Conservation (phyloP, 2,888 invertebrate species). For the Protonemura montana region DNA sequence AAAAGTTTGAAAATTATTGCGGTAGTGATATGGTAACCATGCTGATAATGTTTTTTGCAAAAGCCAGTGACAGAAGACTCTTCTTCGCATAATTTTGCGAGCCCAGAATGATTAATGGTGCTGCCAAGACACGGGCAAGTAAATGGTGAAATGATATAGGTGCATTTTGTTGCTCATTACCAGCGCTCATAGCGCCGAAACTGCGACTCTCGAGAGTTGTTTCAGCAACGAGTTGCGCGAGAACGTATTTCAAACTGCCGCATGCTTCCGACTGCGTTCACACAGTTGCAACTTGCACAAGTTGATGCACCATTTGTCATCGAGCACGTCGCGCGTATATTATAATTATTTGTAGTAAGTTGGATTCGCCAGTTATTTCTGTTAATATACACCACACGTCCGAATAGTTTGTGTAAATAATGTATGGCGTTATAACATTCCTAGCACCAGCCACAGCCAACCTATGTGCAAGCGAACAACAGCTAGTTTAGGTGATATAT, state of each 20-base stretch:
- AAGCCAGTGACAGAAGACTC: not conserved
- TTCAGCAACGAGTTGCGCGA: not conserved
- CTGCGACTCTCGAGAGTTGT: not conserved
- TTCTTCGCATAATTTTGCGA: not conserved
- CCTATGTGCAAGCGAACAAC: not conserved
- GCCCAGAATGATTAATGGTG: not conserved
- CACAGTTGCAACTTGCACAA: not conserved
- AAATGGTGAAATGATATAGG: not conserved
- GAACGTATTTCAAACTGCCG: not conserved
- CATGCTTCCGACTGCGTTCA: not conserved
- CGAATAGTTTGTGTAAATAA: not conserved
- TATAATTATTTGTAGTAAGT: not conserved
- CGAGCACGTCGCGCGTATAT: not conserved
- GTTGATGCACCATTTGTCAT: not conserved
- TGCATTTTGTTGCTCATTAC: not conserved
- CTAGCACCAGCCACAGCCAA: not conserved
- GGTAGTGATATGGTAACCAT: too few species aligned
- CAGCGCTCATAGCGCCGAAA: not conserved
- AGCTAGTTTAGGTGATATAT: slow-evolving; percentile 5
- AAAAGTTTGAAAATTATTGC: not conserved
- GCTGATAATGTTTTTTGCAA: too few species aligned
- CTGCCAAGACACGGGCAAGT: not conserved
- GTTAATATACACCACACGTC: not conserved
- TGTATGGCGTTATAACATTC: not conserved
- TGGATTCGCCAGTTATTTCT: not conserved